phyloP scores from a whole-genome alignment of 1,140 invertebrate genomes.

The Campoletis sonorensis region DNA sequence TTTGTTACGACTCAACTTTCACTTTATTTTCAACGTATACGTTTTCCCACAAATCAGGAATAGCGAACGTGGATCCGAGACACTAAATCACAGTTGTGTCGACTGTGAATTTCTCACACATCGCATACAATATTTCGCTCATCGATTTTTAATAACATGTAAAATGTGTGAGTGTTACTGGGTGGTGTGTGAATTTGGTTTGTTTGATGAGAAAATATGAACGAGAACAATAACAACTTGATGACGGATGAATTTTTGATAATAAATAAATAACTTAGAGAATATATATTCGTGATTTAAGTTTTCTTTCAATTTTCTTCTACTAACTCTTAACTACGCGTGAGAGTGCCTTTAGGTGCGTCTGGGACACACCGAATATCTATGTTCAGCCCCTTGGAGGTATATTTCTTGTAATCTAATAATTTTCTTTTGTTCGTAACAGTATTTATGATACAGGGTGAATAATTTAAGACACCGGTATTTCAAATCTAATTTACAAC shows the following conservation, averaged over 20 bases:
- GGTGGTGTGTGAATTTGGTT: constrained; percentile 2
- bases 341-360: too few species aligned
- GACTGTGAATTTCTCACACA: neutral
- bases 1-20: neutral
- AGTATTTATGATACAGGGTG: neutral
- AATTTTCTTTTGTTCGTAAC: neutral
- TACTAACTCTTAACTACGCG: neutral
- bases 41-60: neutral
- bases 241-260: constrained; percentile 14
- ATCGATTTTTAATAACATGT: neutral
- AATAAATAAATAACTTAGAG: constrained; percentile 11
- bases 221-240: neutral
- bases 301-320: constrained; percentile 6
- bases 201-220: neutral
- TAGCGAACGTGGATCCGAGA: neutral
- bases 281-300: neutral
- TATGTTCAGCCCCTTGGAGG: neutral
- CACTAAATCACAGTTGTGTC: neutral
- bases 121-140: neutral
- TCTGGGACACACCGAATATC: too few species aligned
- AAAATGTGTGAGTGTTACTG: too few species aligned
- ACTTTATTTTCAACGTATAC: neutral
- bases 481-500: constrained; percentile 1
- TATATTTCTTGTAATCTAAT: neutral
- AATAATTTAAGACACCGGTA: neutral